A percentile compares a stretch with the other conserved stretches of the same genome.
phyloP scores from a whole-genome alignment of 2,113 vertebrate species.

The Myocastor coypus region DNA sequence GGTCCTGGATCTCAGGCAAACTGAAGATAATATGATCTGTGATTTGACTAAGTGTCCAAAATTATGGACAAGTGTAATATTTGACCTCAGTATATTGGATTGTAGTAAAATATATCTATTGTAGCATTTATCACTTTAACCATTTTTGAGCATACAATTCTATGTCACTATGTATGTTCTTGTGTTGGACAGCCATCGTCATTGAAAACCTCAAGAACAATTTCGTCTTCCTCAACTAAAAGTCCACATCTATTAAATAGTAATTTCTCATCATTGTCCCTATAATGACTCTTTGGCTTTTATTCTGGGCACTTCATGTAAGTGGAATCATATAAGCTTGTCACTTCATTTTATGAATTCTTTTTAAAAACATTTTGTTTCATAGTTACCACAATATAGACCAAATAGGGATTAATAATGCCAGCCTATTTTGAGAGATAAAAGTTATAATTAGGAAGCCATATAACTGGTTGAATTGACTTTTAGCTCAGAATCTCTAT shows the following conservation, averaged over 20 bases:
- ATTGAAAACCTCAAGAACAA: background rate
- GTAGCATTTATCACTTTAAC: background rate
- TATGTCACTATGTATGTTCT: background rate
- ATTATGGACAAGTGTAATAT: constrained; percentile 3
- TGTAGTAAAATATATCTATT: background rate
- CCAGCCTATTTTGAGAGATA: background rate
- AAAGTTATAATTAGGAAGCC: background rate
- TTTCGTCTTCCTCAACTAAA: background rate
- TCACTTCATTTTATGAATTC: background rate
- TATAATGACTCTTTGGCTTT: background rate
- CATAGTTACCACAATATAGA: constrained; percentile 2
- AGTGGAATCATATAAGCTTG: background rate
- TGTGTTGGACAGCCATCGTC: background rate
- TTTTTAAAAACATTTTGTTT: constrained; percentile 38
- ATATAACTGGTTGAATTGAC: constrained; percentile 22
- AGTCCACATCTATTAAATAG: background rate
- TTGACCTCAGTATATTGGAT: constrained; percentile 1
- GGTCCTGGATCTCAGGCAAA: background rate
- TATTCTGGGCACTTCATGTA: background rate
- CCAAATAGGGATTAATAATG: background rate
- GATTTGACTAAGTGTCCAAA: constrained; percentile 34
- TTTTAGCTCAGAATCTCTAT: background rate
- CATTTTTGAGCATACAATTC: background rate
- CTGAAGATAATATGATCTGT: background rate
- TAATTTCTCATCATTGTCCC: background rate